A percentile compares a stretch with the other conserved stretches of the same genome.
Conservation (phyloP, 2,888 invertebrate genomes). For the Tribolium freemani region DNA sequence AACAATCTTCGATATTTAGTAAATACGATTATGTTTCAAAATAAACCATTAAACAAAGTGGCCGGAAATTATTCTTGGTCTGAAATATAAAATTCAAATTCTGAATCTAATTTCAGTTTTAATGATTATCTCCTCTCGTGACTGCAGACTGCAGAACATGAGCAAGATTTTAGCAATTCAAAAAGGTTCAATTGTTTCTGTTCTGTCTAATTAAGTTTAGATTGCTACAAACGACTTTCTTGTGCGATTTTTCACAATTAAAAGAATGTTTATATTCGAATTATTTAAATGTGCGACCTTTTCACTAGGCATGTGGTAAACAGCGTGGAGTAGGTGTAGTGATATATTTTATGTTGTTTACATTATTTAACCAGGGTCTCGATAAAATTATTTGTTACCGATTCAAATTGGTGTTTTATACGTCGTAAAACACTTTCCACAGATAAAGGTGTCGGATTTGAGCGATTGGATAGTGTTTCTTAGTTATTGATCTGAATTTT, state of each 20-base stretch:
- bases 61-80: not conserved
- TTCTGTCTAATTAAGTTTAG: conserved; percentile 2
- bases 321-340: not conserved
- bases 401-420: not conserved
- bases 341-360: not conserved
- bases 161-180: conserved; percentile 1
- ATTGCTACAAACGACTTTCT: not conserved
- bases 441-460: not conserved
- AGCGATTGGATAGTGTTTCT: not conserved
- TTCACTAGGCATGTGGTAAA: not conserved
- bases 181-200: not conserved
- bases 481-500: not conserved
- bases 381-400: not conserved
- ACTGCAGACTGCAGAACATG: not conserved
- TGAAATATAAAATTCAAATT: conserved; percentile 21
- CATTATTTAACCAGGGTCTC: not conserved
- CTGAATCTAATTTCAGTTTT: conserved; percentile 14
- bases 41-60: not conserved
- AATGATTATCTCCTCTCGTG: conserved; percentile 14
- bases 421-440: not conserved
- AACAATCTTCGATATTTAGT: not conserved
- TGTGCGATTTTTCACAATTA: not conserved
- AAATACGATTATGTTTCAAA: not conserved
- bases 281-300: conserved; percentile 5
- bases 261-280: not conserved